Evolutionary conservation across 2,888 invertebrate genomes (phyloP), one percentile per base, ranked within the genome.

Genomic region (Eremobia ochroleuca): DNA sequence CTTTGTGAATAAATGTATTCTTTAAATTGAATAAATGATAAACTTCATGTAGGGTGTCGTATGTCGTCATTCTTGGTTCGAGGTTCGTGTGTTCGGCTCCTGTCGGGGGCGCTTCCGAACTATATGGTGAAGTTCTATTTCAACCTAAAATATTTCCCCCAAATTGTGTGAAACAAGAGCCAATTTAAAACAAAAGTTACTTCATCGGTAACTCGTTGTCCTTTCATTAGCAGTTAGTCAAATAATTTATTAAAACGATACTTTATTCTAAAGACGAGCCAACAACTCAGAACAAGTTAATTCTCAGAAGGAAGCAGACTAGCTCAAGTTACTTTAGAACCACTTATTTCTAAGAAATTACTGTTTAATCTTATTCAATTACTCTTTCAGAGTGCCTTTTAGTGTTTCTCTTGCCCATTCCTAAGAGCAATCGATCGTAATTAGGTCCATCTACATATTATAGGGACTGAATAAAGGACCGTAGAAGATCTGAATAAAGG

Each of bases 151-250:
- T 34, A 37, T 31, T 68, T 40, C 15, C 2, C 6, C 15, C 25
- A 21, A 79, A 65, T 43, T 59, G 43, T 59, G 4, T 75, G 52
- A 69, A 58, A 64, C 62, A 79, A 65, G 58, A 69, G 58, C 15
- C 64, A 58, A 65, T 75, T 67, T 25, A 43, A 75, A 34, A 15
- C 28, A 43, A 43, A 79, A 75, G 68, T 75, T 37, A 52, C 15
- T 64, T 43, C 25, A 74, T 68, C 34, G 49, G 25, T 2, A 43
- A 71, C 31, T 55, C 62, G 55, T 55, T 55, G 79, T 78, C 64
- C 67, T 71, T 77, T 81, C 73, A 77, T 72, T 69, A 77, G 28
- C 69, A 81, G 77, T 61, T 69, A 73, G 25, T 80, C 61, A 81
- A 80, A 80, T 70, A 66, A 69, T 76, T 81, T 40, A 55, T 76